Conservation (phyloP, 1,140 invertebrate genomes). For the Caenorhabditis tropicalis region DNA sequence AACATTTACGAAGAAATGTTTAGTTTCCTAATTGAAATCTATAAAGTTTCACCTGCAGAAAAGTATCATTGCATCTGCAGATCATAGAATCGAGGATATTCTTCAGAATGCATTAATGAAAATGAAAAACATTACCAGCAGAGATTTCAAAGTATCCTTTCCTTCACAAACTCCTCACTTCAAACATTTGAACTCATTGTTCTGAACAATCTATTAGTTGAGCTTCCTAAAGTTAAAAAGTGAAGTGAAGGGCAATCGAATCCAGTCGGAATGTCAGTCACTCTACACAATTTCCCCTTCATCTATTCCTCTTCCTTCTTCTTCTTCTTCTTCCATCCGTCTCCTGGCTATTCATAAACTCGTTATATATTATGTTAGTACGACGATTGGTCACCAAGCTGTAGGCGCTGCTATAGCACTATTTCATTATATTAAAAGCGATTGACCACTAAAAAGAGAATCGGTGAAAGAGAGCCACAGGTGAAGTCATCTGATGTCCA, state of each 20-base stretch:
- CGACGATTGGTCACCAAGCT: neutral
- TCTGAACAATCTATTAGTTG: neutral
- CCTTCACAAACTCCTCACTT: too few relatives aligned
- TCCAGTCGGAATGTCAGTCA: constrained; percentile 17
- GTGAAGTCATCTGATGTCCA: too few relatives aligned
- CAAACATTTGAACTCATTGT: too few relatives aligned
- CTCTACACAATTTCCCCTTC: constrained; percentile 25
- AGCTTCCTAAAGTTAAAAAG: constrained; percentile 1
- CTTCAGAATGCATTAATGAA: too few relatives aligned
- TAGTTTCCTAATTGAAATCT: neutral
- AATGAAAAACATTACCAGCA: too few relatives aligned
- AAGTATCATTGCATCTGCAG: too few relatives aligned
- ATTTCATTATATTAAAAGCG: neutral
- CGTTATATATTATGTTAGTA: constrained; percentile 42
- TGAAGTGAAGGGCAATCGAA: constrained; percentile 20
- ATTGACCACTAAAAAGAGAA: neutral
- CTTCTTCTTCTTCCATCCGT: neutral
- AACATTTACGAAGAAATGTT: too few relatives aligned
- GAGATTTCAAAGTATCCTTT: too few relatives aligned
- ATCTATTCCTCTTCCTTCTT: constrained; percentile 43
- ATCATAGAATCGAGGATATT: too few relatives aligned
- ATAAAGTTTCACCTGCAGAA: too few relatives aligned
- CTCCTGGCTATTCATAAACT: constrained; percentile 36
- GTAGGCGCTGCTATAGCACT: neutral
- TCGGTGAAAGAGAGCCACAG: too few relatives aligned